Conservation (phyloP, 2,888 invertebrate species). For the Aproaerema taeniolella region DNA sequence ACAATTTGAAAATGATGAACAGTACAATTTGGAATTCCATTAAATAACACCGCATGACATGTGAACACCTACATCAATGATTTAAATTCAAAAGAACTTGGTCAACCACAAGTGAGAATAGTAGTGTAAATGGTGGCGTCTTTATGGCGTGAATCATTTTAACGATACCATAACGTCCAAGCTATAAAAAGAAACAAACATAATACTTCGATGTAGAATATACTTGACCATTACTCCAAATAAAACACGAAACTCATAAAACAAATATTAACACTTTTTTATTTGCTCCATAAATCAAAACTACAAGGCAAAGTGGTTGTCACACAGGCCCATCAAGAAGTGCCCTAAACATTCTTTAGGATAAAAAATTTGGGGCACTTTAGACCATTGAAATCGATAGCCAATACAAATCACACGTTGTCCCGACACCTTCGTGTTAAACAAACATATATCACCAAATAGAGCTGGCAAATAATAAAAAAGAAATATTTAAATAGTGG, state of each 20-base stretch:
- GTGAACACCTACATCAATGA: too few species aligned
- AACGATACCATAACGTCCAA: background rate
- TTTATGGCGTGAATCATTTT: constrained; percentile 6
- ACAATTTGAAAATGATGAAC: too few species aligned
- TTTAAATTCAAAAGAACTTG: too few species aligned
- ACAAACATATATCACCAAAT: constrained; percentile 66
- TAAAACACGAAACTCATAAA: constrained; percentile 13
- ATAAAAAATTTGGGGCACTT: constrained; percentile 9
- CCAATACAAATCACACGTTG: constrained; percentile 66
- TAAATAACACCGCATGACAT: too few species aligned
- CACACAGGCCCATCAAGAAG: constrained; percentile 5
- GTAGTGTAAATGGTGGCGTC: too few species aligned
- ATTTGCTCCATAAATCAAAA: constrained; percentile 12
- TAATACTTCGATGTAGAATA: background rate
- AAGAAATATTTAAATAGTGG: constrained; percentile 67
- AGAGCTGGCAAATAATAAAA: constrained; percentile 62
- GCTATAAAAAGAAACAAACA: constrained; percentile 6
- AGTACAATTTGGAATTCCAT: too few species aligned
- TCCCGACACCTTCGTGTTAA: constrained; percentile 67
- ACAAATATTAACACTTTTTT: constrained; percentile 16
- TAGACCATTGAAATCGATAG: constrained; percentile 45
- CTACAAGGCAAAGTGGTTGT: constrained; percentile 9
- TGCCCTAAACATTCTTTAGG: constrained; percentile 5
- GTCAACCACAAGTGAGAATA: too few species aligned
- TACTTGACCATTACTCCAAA: constrained; percentile 5